These are phyloP conservation scores for Drosophila kikkawai DNA, from an alignment of 1,140 invertebrate species.

Conservation along the genomic window DNA sequence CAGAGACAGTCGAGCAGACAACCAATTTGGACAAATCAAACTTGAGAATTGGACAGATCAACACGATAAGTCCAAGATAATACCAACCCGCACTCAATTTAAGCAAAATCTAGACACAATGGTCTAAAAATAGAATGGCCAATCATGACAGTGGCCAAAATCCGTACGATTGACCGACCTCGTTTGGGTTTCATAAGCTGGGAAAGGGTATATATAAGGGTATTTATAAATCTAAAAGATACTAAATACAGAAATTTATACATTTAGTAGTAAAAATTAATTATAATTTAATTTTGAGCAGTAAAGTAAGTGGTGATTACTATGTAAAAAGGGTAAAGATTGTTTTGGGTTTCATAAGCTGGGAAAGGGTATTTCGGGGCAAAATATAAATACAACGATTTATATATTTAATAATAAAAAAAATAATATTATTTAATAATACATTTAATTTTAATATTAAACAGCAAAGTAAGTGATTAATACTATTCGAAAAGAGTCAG, in stretches of 20 bases:
- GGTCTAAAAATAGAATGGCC: conserved; percentile 66
- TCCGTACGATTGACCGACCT: not conserved
- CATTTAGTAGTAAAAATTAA: too few relatives aligned
- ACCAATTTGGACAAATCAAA: conserved; percentile 4
- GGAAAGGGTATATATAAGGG: not conserved
- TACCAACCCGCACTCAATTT: not conserved
- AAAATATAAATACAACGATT: not conserved
- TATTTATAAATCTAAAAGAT: not conserved
- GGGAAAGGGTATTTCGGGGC: too few relatives aligned
- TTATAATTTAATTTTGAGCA: not conserved
- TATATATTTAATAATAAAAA: not conserved
- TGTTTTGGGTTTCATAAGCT: too few relatives aligned
- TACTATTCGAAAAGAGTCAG: too few relatives aligned
- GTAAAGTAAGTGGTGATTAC: not conserved
- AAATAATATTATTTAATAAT: too few relatives aligned
- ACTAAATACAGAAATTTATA: not conserved
- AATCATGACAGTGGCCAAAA: conserved; percentile 51
- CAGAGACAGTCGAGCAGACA: conserved; percentile 6
- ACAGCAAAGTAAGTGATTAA: not conserved
- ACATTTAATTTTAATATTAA: not conserved
- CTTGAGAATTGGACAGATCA: conserved; percentile 41
- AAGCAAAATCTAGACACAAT: conserved; percentile 49
- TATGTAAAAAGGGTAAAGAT: too few relatives aligned
- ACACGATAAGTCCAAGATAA: conserved; percentile 26
- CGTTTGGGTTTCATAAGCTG: not conserved